A percentile compares a stretch with the other conserved stretches of the same genome.
phyloP scores from a whole-genome alignment of 1,140 invertebrate species.

The Adoxophyes honmai region DNA sequence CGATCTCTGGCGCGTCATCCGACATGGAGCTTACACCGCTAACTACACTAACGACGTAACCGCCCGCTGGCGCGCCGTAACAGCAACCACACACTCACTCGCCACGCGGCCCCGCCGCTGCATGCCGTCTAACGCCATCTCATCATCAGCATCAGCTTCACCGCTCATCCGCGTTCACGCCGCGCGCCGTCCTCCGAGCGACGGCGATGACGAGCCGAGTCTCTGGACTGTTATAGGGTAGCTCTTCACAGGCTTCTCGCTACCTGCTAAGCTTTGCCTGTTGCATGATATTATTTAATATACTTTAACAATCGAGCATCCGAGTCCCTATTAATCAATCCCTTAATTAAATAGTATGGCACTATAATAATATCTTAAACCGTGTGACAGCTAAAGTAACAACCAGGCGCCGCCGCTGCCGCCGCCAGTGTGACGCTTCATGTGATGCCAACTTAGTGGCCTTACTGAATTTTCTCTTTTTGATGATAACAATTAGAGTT shows the following conservation, averaged over 20 bases:
- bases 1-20: slow-evolving; percentile 61
- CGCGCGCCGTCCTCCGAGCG: background rate
- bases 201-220: slow-evolving; percentile 5
- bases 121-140: slow-evolving; percentile 41
- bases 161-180: slow-evolving; percentile 32
- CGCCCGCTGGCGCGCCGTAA: slow-evolving; percentile 41
- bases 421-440: slow-evolving; percentile 65
- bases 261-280: slow-evolving; percentile 39
- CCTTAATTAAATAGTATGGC: slow-evolving; percentile 67
- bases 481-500: slow-evolving; percentile 51
- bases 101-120: slow-evolving; percentile 37
- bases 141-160: slow-evolving; percentile 16
- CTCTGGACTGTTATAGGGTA: slow-evolving; percentile 14
- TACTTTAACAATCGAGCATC: slow-evolving; percentile 45
- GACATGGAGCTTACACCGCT: slow-evolving; percentile 70
- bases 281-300: slow-evolving; percentile 51
- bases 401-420: slow-evolving; percentile 59
- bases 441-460: slow-evolving; percentile 68
- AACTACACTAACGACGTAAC: slow-evolving; percentile 72
- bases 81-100: slow-evolving; percentile 57
- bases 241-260: slow-evolving; percentile 19
- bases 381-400: slow-evolving; percentile 48
- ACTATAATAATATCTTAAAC: slow-evolving; percentile 64
- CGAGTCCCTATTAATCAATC: slow-evolving; percentile 57
- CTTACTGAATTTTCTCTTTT: slow-evolving; percentile 72